Evolutionary conservation across 2,888 invertebrate genomes (phyloP).

Genomic region (Brachycybe producta): DNA sequence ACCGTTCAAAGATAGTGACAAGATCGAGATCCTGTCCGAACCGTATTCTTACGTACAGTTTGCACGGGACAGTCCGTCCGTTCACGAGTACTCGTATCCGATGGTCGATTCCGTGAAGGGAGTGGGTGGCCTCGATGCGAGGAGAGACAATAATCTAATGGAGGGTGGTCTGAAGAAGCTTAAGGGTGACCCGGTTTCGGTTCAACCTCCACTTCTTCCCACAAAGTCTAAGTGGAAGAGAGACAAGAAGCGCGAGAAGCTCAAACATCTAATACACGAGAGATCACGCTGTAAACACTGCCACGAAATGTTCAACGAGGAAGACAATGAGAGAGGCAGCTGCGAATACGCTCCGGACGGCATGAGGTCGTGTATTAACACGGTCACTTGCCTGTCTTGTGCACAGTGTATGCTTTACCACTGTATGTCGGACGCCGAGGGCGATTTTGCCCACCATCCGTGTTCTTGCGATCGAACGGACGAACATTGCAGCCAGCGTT

Average conservation of each 20-base stretch:
- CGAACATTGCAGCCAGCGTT: slow-evolving; percentile 47
- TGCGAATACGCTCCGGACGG: slow-evolving; percentile 63
- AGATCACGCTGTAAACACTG: slow-evolving; percentile 39
- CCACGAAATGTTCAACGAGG: slow-evolving; percentile 52
- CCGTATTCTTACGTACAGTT: slow-evolving; percentile 69
- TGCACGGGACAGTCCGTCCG: slow-evolving; percentile 42
- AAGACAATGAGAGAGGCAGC: slow-evolving; percentile 71
- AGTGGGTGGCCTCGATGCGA: slow-evolving; percentile 22
- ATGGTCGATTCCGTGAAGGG: slow-evolving; percentile 39
- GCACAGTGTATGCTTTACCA: slow-evolving; percentile 85
- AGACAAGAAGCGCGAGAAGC: slow-evolving; percentile 22
- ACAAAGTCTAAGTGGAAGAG: slow-evolving; percentile 29
- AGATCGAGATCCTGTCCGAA: slow-evolving; percentile 23
- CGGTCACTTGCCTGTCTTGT: slow-evolving; percentile 69
- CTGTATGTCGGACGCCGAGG: slow-evolving; percentile 82
- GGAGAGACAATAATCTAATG: slow-evolving; percentile 17
- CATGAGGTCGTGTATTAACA: slow-evolving; percentile 62
- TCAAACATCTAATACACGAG: slow-evolving; percentile 20
- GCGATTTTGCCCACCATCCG: slow-evolving; percentile 70
- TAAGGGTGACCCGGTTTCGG: slow-evolving; percentile 26
- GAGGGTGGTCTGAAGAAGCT: background rate
- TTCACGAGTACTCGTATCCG: slow-evolving; percentile 81
- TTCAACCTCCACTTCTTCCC: slow-evolving; percentile 38
- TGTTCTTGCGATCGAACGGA: slow-evolving; percentile 57
- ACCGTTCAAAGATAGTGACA: slow-evolving; percentile 20